phyloP scores from a whole-genome alignment of 2,797 vertebrate genomes.

The Phaenicophaeus curvirostris region DNA sequence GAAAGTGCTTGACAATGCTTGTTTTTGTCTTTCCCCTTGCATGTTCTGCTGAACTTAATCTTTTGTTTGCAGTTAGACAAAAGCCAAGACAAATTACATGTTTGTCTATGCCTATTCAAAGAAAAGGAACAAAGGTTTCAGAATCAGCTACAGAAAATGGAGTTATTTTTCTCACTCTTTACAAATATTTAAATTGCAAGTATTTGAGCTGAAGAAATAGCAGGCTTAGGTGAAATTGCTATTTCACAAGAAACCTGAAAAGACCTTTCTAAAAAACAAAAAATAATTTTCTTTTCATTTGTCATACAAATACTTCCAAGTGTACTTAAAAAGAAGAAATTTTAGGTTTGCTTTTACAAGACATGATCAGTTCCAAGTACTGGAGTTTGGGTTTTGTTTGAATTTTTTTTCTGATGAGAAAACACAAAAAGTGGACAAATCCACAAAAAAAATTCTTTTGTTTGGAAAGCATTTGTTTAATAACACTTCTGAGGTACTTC shows the following conservation, averaged over 20 bases:
- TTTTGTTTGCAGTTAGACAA: constrained; percentile 43
- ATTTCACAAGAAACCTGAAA: background rate
- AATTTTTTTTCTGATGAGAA: background rate
- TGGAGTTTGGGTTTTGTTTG: background rate
- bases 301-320: background rate
- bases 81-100: constrained; percentile 47
- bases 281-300: background rate
- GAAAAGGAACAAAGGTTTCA: constrained; percentile 30
- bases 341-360: background rate
- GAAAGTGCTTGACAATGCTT: constrained; percentile 12
- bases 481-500: background rate
- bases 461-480: background rate
- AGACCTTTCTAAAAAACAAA: background rate
- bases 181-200: constrained; percentile 44
- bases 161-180: constrained; percentile 27
- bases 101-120: constrained; percentile 5
- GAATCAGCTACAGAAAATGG: background rate
- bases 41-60: constrained; percentile 22
- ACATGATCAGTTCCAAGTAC: background rate
- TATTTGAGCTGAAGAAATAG: background rate
- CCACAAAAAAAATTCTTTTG: background rate
- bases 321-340: background rate
- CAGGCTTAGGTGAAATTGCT: background rate
- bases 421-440: background rate
- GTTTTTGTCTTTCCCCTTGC: constrained; percentile 24